Evolutionary conservation across 2,797 vertebrate species (phyloP), one percentile per base, ranked within the genome.

Genomic region (Parauchenoglanis punctatus): DNA sequence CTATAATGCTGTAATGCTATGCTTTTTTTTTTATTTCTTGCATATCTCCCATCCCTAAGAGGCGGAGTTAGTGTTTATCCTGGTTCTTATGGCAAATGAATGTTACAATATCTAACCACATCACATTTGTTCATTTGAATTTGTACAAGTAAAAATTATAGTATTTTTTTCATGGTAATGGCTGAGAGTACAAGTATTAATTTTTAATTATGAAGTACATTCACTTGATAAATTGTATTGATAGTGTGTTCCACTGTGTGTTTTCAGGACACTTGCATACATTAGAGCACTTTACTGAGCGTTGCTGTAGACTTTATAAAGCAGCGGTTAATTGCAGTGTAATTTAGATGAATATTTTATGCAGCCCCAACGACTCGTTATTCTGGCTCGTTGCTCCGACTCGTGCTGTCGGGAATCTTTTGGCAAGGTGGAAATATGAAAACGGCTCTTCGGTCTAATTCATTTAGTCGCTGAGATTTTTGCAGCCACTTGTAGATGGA

Each of bases 311-410:
- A 49, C 18, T 58, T 83, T 20, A 13, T 63, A 68, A 82, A 67
- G 44, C 44, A 28, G 20, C 49, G 23, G 15, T 59, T 87, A 63
- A 84, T 82, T 61, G 54, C 65, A 35, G 18, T 7, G 13, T 83
- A 44, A 28, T 72, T 81, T 35, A 40, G 3, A 72, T 84, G 23
- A 58, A 84, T 59, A 84, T 80, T 87, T 87, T 8, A 78, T 87
- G 72, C 72, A 52, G 20, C 13, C 67, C 18, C 49, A 40, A 76
- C n/a, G 56, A n/a, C 20, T 40, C 58, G 40, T 70, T 70, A 2
- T 67, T 80, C 31, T 70, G 46, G 7, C 35, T 76, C 5, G 49
- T 28, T 52, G 25, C 54, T 49, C 77, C 23, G 77, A 40, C 35
- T 82, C 15, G 15, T 65, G 25, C 81, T 52, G n/a, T 68, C 63